phyloP scores from a whole-genome alignment of 2,888 invertebrate species.

The Drosophila demipolita region DNA sequence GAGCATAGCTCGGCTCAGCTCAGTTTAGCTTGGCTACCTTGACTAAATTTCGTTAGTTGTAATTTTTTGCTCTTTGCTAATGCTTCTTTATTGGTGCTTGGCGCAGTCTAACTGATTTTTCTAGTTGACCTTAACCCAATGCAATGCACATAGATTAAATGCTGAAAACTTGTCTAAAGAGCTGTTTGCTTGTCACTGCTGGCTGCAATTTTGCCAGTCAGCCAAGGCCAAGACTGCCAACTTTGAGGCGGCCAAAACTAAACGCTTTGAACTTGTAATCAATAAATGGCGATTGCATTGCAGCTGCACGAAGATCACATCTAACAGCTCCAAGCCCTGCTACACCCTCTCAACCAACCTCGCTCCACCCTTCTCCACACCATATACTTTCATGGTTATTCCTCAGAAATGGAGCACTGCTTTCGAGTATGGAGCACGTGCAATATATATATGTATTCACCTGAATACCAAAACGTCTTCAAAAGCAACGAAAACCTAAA shows the following conservation, averaged over 20 bases:
- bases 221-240: conserved; percentile 73
- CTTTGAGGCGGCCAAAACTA: conserved; percentile 72
- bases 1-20: conserved; percentile 11
- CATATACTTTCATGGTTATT: conserved; percentile 42
- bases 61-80: conserved; percentile 64
- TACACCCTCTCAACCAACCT: neutral
- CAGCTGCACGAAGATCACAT: conserved; percentile 66
- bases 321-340: neutral
- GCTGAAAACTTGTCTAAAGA: conserved; percentile 67
- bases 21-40: conserved; percentile 51
- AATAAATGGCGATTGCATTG: conserved; percentile 65
- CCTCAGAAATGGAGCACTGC: conserved; percentile 37
- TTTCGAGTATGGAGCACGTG: conserved; percentile 42
- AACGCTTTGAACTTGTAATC: conserved; percentile 78
- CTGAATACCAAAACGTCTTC: conserved; percentile 35
- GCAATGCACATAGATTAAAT: conserved; percentile 76
- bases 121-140: conserved; percentile 83
- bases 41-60: conserved; percentile 65
- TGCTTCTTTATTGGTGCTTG: conserved; percentile 66
- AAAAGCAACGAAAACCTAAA: conserved; percentile 28
- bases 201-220: conserved; percentile 72
- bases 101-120: conserved; percentile 61
- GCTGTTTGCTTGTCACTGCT: conserved; percentile 36
- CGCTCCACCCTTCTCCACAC: neutral
- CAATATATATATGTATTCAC: conserved; percentile 37